These are phyloP conservation scores for Agraylea sexmaculata DNA, from an alignment of 1,140 invertebrate species.

Conservation along the genomic window DNA sequence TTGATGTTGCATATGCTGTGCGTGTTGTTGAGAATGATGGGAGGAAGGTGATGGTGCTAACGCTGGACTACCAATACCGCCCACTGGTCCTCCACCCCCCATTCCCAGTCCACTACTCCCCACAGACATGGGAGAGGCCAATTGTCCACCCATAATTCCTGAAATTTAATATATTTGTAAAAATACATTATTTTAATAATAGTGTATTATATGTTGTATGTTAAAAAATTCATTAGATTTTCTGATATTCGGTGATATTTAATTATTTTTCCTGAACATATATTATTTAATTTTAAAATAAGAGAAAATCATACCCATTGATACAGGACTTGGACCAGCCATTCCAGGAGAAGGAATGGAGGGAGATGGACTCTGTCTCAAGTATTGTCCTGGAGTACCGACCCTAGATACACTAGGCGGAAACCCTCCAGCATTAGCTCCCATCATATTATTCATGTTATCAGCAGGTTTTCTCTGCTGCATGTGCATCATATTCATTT, in stretches of 20 bases:
- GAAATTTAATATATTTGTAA: no score
- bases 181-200: no score
- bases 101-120: conserved; percentile 25
- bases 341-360: conserved; percentile 54
- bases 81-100: conserved; percentile 15
- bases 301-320: conserved; percentile 30
- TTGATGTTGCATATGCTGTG: conserved; percentile 26
- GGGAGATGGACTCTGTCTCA: conserved; percentile 53
- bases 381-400: conserved; percentile 50
- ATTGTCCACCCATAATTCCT: conserved; percentile 27
- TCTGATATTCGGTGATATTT: no score
- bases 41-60: conserved; percentile 22
- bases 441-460: conserved; percentile 24
- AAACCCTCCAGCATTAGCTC: conserved; percentile 31
- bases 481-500: conserved; percentile 45
- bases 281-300: no score
- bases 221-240: no score
- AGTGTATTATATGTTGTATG: no score
- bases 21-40: conserved; percentile 19
- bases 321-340: conserved; percentile 38
- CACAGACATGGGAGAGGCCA: conserved; percentile 29
- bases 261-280: no score
- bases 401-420: no score
- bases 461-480: conserved; percentile 36
- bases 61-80: conserved; percentile 25